Evolutionary conservation across 2,888 invertebrate genomes (phyloP).

Genomic region (Mongoloraphidia duomilia): DNA sequence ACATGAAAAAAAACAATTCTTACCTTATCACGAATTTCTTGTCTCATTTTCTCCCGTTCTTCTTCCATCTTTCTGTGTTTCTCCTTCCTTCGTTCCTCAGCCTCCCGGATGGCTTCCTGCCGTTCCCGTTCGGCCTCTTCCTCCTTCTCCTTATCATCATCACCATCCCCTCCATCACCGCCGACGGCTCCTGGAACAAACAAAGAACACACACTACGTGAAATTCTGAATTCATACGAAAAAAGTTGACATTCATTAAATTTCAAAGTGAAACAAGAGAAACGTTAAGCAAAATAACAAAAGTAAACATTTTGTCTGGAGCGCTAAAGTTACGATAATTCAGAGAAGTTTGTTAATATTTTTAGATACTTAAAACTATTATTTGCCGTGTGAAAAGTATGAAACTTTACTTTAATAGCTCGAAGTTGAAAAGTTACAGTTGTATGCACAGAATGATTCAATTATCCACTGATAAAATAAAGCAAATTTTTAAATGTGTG

Average conservation of each 20-base stretch:
- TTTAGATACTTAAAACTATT: too few relatives aligned
- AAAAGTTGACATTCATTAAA: constrained; percentile 1
- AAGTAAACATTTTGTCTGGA: too few relatives aligned
- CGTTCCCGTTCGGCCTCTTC: constrained; percentile 97
- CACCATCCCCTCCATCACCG: constrained; percentile 78
- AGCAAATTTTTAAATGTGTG: too few relatives aligned
- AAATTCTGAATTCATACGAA: not conserved
- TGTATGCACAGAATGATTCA: too few relatives aligned
- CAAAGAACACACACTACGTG: constrained; percentile 5
- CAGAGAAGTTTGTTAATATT: too few relatives aligned
- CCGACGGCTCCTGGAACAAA: constrained; percentile 63
- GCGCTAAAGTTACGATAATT: too few relatives aligned
- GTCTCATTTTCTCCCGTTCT: constrained; percentile 97
- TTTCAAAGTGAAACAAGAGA: not conserved
- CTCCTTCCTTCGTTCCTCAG: constrained; percentile 96
- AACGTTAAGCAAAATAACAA: too few relatives aligned
- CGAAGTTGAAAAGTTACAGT: too few relatives aligned
- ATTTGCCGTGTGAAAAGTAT: too few relatives aligned
- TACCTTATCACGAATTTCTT: constrained; percentile 98
- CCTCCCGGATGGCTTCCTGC: constrained; percentile 93
- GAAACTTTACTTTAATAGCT: too few relatives aligned
- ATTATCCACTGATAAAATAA: too few relatives aligned
- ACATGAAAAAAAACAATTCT: constrained; percentile 17
- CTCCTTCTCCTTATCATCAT: constrained; percentile 94
- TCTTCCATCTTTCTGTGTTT: constrained; percentile 99